Conservation (phyloP, 2,888 invertebrate genomes). For the Lasioglossum calceatum region DNA sequence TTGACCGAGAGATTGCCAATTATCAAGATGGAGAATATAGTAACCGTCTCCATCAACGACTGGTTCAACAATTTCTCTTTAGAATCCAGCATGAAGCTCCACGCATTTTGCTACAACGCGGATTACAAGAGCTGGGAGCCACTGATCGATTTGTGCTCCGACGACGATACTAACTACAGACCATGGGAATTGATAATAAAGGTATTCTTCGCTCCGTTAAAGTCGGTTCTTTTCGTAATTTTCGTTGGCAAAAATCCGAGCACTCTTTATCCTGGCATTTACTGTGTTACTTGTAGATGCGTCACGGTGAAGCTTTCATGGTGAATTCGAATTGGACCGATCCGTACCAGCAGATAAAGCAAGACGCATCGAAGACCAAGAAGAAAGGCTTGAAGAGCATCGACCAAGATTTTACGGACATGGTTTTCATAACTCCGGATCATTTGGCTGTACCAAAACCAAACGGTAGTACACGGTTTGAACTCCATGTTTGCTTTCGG, state of each 20-base stretch:
- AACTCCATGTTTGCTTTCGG: background rate
- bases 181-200: constrained; percentile 91
- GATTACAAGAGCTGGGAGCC: constrained; percentile 93
- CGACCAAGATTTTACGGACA: constrained; percentile 87
- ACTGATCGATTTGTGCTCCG: constrained; percentile 90
- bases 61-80: constrained; percentile 77
- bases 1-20: constrained; percentile 78
- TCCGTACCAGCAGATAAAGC: constrained; percentile 73
- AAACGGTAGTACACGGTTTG: constrained; percentile 63
- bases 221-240: background rate
- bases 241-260: background rate
- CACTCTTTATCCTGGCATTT: background rate
- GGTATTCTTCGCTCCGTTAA: constrained; percentile 75
- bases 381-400: constrained; percentile 86
- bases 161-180: constrained; percentile 87
- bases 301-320: constrained; percentile 87
- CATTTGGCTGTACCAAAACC: constrained; percentile 70
- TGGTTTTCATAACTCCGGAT: constrained; percentile 86
- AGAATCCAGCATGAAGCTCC: constrained; percentile 82
- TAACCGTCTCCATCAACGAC: constrained; percentile 74
- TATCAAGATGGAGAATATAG: constrained; percentile 74
- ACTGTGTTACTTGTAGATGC: constrained; percentile 73
- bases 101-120: constrained; percentile 89
- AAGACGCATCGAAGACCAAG: constrained; percentile 81
- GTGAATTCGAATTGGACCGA: constrained; percentile 82